Percentiles rank a stretch among this genome's conserved stretches.
phyloP scores from a whole-genome alignment of 2,113 vertebrate species.

The Chroicocephalus ridibundus region DNA sequence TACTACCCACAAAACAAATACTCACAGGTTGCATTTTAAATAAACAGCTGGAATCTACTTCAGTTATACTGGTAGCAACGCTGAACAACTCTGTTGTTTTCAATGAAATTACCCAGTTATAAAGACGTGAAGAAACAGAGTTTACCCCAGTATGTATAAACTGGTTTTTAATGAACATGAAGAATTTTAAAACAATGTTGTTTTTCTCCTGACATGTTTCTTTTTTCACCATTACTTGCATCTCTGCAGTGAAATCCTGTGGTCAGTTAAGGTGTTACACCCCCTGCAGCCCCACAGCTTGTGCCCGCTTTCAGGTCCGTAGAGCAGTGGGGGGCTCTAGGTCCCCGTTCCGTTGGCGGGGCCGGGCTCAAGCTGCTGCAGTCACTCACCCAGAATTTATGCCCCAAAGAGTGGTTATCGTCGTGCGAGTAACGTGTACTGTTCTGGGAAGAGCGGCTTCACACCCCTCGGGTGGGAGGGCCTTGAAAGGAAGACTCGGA shows the following conservation, averaged over 20 bases:
- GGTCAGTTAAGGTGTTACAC: background rate
- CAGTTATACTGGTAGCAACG: background rate
- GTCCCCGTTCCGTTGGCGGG: background rate
- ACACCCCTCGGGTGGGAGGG: background rate
- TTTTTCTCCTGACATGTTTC: background rate
- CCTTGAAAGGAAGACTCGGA: background rate
- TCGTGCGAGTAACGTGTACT: background rate
- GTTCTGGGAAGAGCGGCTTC: background rate
- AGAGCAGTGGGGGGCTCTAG: background rate
- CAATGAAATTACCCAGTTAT: background rate
- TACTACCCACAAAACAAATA: background rate
- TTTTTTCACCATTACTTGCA: background rate
- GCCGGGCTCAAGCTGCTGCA: background rate
- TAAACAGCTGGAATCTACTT: background rate
- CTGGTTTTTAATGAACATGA: background rate
- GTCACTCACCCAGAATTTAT: background rate
- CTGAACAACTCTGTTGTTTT: background rate
- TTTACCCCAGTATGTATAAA: background rate
- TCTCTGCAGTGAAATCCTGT: background rate
- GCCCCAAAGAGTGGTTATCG: background rate
- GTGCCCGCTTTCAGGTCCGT: background rate
- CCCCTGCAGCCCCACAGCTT: accelerated
- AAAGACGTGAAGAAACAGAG: background rate
- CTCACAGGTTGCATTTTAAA: slow-evolving; percentile 29
- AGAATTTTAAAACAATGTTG: background rate